Evolutionary conservation across 2,888 invertebrate genomes (phyloP).

Genomic region (Tetramorium bicarinatum): DNA sequence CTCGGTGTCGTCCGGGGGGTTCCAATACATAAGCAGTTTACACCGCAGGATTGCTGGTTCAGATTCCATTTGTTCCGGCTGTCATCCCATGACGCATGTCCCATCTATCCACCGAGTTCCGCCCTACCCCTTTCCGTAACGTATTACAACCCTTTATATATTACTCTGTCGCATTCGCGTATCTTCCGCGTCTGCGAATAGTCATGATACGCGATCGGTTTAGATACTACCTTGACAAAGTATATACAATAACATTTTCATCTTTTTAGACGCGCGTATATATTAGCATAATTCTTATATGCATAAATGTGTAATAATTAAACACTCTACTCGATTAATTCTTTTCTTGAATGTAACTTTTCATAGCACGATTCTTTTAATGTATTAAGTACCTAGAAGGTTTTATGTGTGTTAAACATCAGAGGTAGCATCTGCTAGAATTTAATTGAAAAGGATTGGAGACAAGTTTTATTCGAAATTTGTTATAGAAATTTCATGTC

Average conservation of each 20-base stretch:
- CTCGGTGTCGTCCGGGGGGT: slow-evolving; percentile 74
- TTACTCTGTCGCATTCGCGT: slow-evolving; percentile 61
- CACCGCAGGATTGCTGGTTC: slow-evolving; percentile 85
- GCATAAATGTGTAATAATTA: slow-evolving; percentile 7
- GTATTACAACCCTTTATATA: slow-evolving; percentile 73
- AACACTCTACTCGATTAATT: background rate
- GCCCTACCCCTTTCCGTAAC: slow-evolving; percentile 75
- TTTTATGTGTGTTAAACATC: background rate
- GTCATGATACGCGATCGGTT: slow-evolving; percentile 27
- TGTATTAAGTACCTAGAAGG: background rate
- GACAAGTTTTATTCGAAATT: background rate
- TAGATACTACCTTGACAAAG: slow-evolving; percentile 13
- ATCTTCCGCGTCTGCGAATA: slow-evolving; percentile 42
- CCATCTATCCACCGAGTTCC: slow-evolving; percentile 79
- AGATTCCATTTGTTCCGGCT: slow-evolving; percentile 86
- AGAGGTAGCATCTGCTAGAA: background rate
- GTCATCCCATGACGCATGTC: slow-evolving; percentile 85
- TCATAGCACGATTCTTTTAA: background rate
- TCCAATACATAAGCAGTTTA: slow-evolving; percentile 82
- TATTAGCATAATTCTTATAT: background rate
- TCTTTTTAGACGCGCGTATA: background rate
- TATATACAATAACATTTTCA: slow-evolving; percentile 15
- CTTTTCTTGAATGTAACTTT: background rate
- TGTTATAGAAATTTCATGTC: background rate
- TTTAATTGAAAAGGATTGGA: too few relatives aligned